phyloP scores from a whole-genome alignment of 35 echinoderm and acorn worm genomes.

The Antedon bifida region DNA sequence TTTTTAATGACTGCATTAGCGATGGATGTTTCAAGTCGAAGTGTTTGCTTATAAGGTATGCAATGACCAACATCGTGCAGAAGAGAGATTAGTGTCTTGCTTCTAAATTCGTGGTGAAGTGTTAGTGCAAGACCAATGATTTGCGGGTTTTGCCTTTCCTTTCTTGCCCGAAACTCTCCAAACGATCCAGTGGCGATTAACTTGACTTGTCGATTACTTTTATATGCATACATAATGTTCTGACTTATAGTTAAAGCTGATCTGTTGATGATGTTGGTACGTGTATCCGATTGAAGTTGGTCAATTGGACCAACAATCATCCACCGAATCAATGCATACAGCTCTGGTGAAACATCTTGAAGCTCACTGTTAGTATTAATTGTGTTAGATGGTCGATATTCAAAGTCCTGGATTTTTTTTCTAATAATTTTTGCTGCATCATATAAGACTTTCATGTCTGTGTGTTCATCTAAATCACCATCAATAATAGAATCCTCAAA shows the following conservation, averaged over 20 bases:
- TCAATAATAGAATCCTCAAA: no score
- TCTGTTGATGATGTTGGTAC: not conserved
- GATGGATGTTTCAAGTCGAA: constrained; percentile 30
- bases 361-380: no score
- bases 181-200: constrained; percentile 4
- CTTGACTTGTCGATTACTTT: constrained; percentile 30
- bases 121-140: constrained; percentile 26
- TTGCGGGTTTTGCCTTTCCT: constrained; percentile 31
- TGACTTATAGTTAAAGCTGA: constrained; percentile 36
- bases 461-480: no score
- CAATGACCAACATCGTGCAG: constrained; percentile 29
- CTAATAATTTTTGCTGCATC: no score
- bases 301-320: not conserved
- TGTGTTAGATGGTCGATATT: no score
- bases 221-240: constrained; percentile 37
- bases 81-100: constrained; percentile 28
- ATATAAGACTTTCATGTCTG: no score
- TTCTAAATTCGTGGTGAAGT: constrained; percentile 42
- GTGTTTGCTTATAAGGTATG: constrained; percentile 26
- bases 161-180: constrained; percentile 6
- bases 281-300: not conserved
- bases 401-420: no score
- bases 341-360: not conserved
- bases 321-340: not conserved
- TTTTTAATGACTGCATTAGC: constrained; percentile 54